Base-by-base conservation (phyloP, 1,140 invertebrate species). In the Ips typographus region DNA sequence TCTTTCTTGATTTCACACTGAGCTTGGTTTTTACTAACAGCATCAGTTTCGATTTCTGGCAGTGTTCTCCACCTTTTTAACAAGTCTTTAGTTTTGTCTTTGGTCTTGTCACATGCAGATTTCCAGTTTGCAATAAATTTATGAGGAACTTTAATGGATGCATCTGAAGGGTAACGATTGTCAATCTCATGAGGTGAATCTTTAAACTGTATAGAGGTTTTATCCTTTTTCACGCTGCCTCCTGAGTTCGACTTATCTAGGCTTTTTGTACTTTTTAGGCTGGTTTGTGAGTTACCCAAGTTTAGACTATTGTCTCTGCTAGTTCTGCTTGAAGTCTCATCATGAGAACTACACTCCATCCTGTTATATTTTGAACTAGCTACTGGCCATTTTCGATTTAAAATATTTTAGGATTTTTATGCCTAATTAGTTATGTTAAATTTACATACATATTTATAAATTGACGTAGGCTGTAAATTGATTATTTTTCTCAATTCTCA, bases 61-160 rank as follows among this genome's bases (percentile, higher is more conserved):
- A 89, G 77, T 1, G 88, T 89, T 74, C 87, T 77, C 87, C 88
- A 90, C 70, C 86, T 80, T 74, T 89, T 89, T 66, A 89, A 77
- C 40, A 90, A 75, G 73, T 89, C 88, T 73, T 87, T 88, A 1
- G 88, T 89, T 71, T 86, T 84, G 72, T 89, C 88, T 73, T 85
- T 86, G 0, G 88, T 90, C 72, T 86, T 85, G 75, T 89, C 88
- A 78, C 88, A 90, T 64, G 88, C 88, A 72, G 88, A 85, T 67
- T 83, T 82, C 88, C 88, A 90, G 62, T 89, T 89, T 0, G 85
- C 82, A 72, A 89, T 87, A 73, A 89, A 87, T 75, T 89, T 89
- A n/a, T 85, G 79, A 4, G 86, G 86, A 52, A 87, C 85, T 76
- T 87, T 87, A 36, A 84, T 81, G 36, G 85, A 84, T 61, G 79